These are phyloP conservation scores for Stegastes partitus DNA, from an alignment of 2,113 vertebrate species.

Conservation along the genomic window DNA sequence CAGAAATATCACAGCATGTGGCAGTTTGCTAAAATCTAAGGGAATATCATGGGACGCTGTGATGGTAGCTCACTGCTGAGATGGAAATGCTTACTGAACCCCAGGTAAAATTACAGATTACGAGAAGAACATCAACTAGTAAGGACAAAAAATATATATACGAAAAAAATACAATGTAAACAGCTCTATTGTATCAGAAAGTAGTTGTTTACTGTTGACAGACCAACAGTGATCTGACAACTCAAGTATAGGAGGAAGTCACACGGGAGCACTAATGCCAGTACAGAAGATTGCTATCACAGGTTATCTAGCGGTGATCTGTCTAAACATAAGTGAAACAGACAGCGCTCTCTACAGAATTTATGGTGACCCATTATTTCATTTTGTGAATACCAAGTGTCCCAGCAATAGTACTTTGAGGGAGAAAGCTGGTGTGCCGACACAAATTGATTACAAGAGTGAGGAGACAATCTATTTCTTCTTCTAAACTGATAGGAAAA, in stretches of 20 bases:
- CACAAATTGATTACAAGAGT: constrained; percentile 79
- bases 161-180: neutral
- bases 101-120: constrained; percentile 7
- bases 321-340: constrained; percentile 65
- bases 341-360: constrained; percentile 66
- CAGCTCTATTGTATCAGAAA: neutral
- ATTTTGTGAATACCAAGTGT: constrained; percentile 76
- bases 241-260: constrained; percentile 5
- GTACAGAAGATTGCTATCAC: constrained; percentile 64
- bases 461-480: constrained; percentile 76
- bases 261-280: constrained; percentile 21
- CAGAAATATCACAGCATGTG: constrained; percentile 45
- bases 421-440: constrained; percentile 70
- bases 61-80: constrained; percentile 19
- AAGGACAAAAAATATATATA: constrained; percentile 4
- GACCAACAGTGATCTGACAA: constrained; percentile 24
- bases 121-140: constrained; percentile 30
- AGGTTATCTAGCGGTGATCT: constrained; percentile 63
- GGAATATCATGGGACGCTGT: constrained; percentile 28
- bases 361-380: constrained; percentile 73
- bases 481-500: constrained; percentile 67
- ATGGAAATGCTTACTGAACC: constrained; percentile 19
- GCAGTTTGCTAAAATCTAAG: constrained; percentile 61
- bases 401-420: constrained; percentile 63
- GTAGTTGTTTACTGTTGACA: constrained; percentile 19